Base-by-base conservation (phyloP, 2,888 invertebrate species). In the Drosophila flavopinicola region DNA sequence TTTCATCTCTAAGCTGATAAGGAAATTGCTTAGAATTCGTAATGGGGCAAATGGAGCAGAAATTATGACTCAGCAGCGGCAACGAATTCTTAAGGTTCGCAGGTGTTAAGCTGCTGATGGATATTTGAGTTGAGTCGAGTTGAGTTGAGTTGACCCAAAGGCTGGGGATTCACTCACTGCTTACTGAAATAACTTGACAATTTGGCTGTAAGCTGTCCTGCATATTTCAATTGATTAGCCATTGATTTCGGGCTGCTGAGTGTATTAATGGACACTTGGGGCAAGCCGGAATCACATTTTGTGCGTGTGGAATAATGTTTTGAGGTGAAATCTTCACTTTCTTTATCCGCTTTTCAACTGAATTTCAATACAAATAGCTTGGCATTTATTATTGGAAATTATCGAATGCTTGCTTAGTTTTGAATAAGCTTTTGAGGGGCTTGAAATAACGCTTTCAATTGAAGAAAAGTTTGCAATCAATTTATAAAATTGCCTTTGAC, bases 1-100 rank as follows among this genome's bases (percentile, higher is more conserved):
- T 86, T 83, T 72, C 63, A 66, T 77, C 64, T 77, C 64, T 83
- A 74, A 79, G 88, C 80, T 84, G 84, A 85, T 85, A 87, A 87
- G 88, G 75, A 85, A 86, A 85, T 87, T 86, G 84, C 75, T 68
- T 61, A 68, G 75, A 77, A 73, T 78, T 68, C 72, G 56, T 79
- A 83, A 83, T 85, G 74, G 48, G 44, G 39, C 59, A 20, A 58
- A 53, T 84, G 82, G 85, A 66, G 74, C 76, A 85, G 79, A 80
- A 80, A 41, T 60, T 80, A 69, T 78, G 61, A 65, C 57, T 41
- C 20, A 33, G 23, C n/a, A 23, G 10, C 32, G 9, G 11, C 23
- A 44, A 44, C 7, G 10, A 13, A 37, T 42, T 54, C 44, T 25
- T 25, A 11, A 13, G 29, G 41, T 44, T 60, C 66, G 39, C 64